Evolutionary conservation across 2,888 invertebrate genomes (phyloP), one percentile per base, ranked within the genome.

Genomic region (Pogonocherus hispidulus): DNA sequence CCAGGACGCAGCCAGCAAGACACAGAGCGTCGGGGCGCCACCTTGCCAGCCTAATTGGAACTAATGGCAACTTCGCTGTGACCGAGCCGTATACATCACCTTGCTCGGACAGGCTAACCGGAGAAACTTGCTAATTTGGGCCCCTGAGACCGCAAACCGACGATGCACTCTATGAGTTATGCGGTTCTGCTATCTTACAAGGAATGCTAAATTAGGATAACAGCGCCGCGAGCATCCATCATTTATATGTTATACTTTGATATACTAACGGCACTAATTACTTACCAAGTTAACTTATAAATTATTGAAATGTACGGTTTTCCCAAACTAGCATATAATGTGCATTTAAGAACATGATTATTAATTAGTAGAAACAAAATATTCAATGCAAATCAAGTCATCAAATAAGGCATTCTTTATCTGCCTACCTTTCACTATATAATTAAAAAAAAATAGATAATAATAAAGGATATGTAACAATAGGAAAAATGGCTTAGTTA

Each of bases 121-220:
- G 73, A 73, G 78, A 78, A 82, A 82, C 79, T 82, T 82, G 82
- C 82, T 84, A 84, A 84, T 84, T 83, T 79, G 80, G 76, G 74
- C 83, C 79, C 82, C 51, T 51, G 82, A 79, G 83, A 78, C 76
- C 71, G 70, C 67, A 69, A 71, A 67, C 66, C 72, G 70, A 67
- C 72, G 74, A 76, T 76, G 73, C 73, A 73, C 76, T 73, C 72
- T 74, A 78, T 79, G 78, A 79, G 73, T 80, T 80, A 78, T 77
- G 72, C 70, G 68, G 55, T 67, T 73, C 63, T 52, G 47, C 62
- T 60, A 49, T 68, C 68, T 66, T 72, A 64, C 59, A 63, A 59
- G 64, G 68, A 70, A 66, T 68, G 41, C 62, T 41, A 60, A 70
- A 70, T 63, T 65, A 63, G 46, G 67, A 63, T 52, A 56, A 63